phyloP scores from a whole-genome alignment of 2,888 invertebrate species.

The Luffia ferchaultella region DNA sequence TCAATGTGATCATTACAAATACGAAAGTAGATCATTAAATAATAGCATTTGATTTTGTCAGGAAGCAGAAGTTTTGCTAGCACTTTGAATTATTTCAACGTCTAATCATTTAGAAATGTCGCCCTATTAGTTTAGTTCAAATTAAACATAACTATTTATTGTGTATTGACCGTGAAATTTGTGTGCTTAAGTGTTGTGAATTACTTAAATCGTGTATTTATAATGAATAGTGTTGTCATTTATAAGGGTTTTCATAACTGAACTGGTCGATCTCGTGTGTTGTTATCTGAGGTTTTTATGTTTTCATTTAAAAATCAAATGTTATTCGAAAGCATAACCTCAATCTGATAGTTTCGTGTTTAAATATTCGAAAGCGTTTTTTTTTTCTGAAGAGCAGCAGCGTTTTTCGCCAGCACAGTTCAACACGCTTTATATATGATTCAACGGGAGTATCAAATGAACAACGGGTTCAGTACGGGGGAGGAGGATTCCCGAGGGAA shows the following conservation, averaged over 20 bases:
- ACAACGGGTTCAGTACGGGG: conserved; percentile 92
- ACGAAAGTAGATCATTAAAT: not conserved
- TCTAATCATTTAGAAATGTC: too few species aligned
- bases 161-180: conserved; percentile 20
- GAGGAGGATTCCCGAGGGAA: conserved; percentile 91
- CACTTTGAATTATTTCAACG: too few species aligned
- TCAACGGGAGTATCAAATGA: conserved; percentile 68
- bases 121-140: too few species aligned
- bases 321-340: conserved; percentile 54
- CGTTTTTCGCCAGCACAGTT: not conserved
- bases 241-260: not conserved
- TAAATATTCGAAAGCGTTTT: conserved; percentile 46
- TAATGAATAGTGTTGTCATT: not conserved
- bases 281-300: conserved; percentile 13
- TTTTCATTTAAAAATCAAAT: conserved; percentile 32
- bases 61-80: too few species aligned
- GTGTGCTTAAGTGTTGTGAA: conserved; percentile 34
- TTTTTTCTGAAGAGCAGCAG: conserved; percentile 13
- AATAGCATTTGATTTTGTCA: not conserved
- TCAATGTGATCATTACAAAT: too few species aligned
- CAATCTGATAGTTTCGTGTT: conserved; percentile 41
- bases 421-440: conserved; percentile 49
- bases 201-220: conserved; percentile 20
- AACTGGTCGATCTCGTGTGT: not conserved
- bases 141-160: not conserved